phyloP scores from a whole-genome alignment of 2,113 vertebrate species.

The Leptocoma aspasia region DNA sequence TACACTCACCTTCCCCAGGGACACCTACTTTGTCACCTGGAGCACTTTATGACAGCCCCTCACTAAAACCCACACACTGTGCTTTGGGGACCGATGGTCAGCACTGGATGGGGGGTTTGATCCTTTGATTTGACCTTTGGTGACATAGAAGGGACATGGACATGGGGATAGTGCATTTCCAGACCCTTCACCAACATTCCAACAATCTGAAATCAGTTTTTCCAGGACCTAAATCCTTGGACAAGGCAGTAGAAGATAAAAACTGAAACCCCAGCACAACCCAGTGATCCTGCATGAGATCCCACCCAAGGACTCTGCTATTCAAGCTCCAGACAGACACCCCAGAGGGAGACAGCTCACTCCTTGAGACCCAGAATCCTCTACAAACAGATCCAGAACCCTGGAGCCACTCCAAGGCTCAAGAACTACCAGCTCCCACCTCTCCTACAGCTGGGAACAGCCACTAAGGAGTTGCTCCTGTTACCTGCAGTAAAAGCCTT shows the following conservation, averaged over 20 bases:
- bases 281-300: not conserved
- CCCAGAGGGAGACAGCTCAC: not conserved
- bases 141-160: not conserved
- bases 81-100: not conserved
- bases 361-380: not conserved
- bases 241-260: not conserved
- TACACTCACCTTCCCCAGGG: not conserved
- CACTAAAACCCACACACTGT: not conserved
- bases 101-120: rapidly evolving
- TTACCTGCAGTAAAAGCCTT: not conserved
- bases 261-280: not conserved
- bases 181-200: not conserved
- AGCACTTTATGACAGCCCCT: not conserved
- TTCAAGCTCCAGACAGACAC: not conserved
- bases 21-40: not conserved
- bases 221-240: not conserved
- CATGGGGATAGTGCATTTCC: not conserved
- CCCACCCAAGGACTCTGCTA: not conserved
- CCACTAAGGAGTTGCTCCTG: not conserved
- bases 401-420: not conserved
- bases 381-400: not conserved
- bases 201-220: not conserved
- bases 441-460: not conserved
- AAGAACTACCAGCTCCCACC: not conserved
- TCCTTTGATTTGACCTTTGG: not conserved